These are phyloP conservation scores for Drosophila borealis DNA, from an alignment of 2,888 invertebrate genomes.

Conservation along the genomic window DNA sequence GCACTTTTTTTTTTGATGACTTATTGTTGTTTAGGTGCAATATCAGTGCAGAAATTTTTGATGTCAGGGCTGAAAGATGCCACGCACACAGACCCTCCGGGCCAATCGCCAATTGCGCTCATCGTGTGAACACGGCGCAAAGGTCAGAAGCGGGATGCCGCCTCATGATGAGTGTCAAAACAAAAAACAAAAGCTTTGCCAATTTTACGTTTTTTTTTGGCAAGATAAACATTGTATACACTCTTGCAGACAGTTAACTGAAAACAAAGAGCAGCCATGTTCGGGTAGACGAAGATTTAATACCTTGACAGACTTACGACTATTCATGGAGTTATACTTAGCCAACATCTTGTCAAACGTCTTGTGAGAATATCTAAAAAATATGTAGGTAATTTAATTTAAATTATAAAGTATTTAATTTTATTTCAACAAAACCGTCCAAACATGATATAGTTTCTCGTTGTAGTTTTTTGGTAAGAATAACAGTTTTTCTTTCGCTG, in stretches of 20 bases:
- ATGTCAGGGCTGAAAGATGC: slow-evolving; percentile 77
- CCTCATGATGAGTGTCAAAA: slow-evolving; percentile 47
- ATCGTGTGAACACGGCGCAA: slow-evolving; percentile 80
- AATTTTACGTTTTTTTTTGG: slow-evolving; percentile 18
- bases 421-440: too few species aligned
- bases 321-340: background rate
- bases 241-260: slow-evolving; percentile 21
- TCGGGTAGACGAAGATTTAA: slow-evolving; percentile 6
- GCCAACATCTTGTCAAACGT: background rate
- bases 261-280: slow-evolving; percentile 1
- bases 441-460: too few species aligned
- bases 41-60: slow-evolving; percentile 55
- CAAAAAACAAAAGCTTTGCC: slow-evolving; percentile 35
- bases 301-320: background rate
- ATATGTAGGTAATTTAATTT: too few species aligned
- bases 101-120: slow-evolving; percentile 31
- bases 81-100: slow-evolving; percentile 56
- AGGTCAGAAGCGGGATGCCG: slow-evolving; percentile 71
- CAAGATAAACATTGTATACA: slow-evolving; percentile 24
- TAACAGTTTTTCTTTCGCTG: background rate
- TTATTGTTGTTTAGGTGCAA: slow-evolving; percentile 45
- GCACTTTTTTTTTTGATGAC: slow-evolving; percentile 34
- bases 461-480: too few species aligned
- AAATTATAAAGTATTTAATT: too few species aligned
- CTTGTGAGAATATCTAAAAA: background rate